Conservation (phyloP, 1,140 invertebrate species). For the Drosophila sechellia region DNA sequence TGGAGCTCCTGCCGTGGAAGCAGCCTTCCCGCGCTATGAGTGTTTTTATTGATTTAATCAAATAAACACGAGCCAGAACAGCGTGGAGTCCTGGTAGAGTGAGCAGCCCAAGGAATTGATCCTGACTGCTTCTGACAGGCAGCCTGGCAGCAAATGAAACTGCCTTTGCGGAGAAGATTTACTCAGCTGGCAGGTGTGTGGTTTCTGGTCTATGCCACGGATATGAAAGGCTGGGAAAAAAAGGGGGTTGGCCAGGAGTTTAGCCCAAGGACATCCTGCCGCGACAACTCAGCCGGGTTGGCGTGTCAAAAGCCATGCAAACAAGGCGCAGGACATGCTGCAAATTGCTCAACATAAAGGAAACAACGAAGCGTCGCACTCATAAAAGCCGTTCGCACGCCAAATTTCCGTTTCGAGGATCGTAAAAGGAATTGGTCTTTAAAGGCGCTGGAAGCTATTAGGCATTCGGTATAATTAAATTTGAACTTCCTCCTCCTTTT, state of each 20-base stretch:
- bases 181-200: neutral
- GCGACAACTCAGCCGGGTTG: slow-evolving; percentile 8
- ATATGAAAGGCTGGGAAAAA: neutral
- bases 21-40: slow-evolving; percentile 27
- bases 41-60: slow-evolving; percentile 71
- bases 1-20: slow-evolving; percentile 44
- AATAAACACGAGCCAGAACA: slow-evolving; percentile 30
- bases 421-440: slow-evolving; percentile 52
- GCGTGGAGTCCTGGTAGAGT: neutral
- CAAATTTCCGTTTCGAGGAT: slow-evolving; percentile 40
- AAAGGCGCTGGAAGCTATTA: slow-evolving; percentile 39
- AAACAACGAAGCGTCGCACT: slow-evolving; percentile 15
- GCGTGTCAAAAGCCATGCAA: slow-evolving; percentile 49
- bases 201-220: slow-evolving; percentile 3
- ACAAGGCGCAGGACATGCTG: slow-evolving; percentile 33
- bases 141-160: slow-evolving; percentile 3
- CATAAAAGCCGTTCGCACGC: slow-evolving; percentile 9
- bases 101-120: slow-evolving; percentile 29
- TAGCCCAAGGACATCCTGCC: neutral
- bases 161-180: neutral
- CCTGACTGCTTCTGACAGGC: slow-evolving; percentile 26
- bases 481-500: slow-evolving; percentile 31
- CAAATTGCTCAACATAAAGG: slow-evolving; percentile 33
- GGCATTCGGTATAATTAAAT: slow-evolving; percentile 55
- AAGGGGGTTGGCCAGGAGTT: too few relatives aligned